A percentile compares a stretch with the other conserved stretches of the same genome.
phyloP scores from a whole-genome alignment of 2,888 invertebrate genomes.

The Nemoura dubitans region DNA sequence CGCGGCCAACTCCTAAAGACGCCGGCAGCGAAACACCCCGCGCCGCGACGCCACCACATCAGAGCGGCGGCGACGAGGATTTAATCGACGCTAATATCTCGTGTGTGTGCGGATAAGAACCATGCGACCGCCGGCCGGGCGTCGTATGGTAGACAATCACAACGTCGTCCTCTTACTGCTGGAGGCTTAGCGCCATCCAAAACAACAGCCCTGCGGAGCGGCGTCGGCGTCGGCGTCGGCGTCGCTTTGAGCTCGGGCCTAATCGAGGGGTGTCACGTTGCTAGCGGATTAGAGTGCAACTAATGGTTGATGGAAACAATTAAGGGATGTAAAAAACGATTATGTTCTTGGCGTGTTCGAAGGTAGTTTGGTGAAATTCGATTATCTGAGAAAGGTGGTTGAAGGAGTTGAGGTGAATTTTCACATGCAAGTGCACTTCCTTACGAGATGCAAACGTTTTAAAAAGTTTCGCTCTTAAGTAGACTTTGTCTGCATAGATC shows the following conservation, averaged over 20 bases:
- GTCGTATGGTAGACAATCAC: background rate
- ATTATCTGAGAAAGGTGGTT: slow-evolving; percentile 16
- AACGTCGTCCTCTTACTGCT: background rate
- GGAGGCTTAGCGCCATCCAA: background rate
- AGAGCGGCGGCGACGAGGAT: background rate
- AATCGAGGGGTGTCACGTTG: slow-evolving; percentile 38
- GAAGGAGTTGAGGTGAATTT: background rate
- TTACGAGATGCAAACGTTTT: background rate
- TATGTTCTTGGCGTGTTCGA: slow-evolving; percentile 32
- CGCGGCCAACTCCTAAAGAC: background rate
- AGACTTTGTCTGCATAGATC: background rate
- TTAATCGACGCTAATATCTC: slow-evolving; percentile 39
- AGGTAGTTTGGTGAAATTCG: slow-evolving; percentile 3
- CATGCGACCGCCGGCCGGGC: slow-evolving; percentile 15
- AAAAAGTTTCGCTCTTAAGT: background rate
- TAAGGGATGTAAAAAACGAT: slow-evolving; percentile 35
- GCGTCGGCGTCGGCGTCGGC: background rate
- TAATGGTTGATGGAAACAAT: slow-evolving; percentile 40
- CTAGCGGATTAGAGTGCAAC: slow-evolving; percentile 30
- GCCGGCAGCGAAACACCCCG: background rate
- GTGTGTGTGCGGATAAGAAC: slow-evolving; percentile 18
- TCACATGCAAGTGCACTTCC: background rate
- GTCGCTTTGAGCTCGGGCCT: background rate
- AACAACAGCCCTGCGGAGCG: slow-evolving; percentile 17
- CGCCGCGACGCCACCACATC: background rate